Percentiles rank a stretch among this genome's conserved stretches.
phyloP scores from a whole-genome alignment of 2,888 invertebrate genomes.

The Trichogramma dendrolimi region DNA sequence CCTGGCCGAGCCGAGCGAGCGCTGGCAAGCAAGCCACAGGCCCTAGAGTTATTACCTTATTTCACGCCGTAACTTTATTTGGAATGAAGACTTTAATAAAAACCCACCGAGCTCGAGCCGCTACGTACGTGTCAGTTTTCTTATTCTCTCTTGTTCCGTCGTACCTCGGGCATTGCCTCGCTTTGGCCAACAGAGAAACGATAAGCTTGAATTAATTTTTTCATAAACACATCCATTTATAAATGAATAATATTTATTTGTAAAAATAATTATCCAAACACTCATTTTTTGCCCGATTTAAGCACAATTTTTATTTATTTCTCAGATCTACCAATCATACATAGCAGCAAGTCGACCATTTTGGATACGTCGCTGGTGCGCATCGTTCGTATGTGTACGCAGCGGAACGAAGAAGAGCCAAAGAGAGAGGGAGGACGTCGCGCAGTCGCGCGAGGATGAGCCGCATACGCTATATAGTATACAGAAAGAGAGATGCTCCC shows the following conservation, averaged over 20 bases:
- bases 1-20: not conserved
- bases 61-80: constrained; percentile 27
- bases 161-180: too few species aligned
- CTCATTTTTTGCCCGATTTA: not conserved
- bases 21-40: not conserved
- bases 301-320: not conserved
- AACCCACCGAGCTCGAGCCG: constrained; percentile 9
- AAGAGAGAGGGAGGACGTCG: constrained; percentile 25
- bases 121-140: not conserved
- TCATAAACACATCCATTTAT: not conserved
- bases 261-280: not conserved
- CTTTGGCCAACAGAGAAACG: too few species aligned
- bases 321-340: not conserved
- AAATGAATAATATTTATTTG: not conserved
- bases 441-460: constrained; percentile 27
- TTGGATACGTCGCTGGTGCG: not conserved
- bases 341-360: constrained; percentile 8
- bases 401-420: constrained; percentile 17
- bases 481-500: constrained; percentile 43
- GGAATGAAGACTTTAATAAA: constrained; percentile 21
- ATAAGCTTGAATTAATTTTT: not conserved
- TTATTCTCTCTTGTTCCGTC: not conserved
- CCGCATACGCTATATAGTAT: constrained; percentile 47
- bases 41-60: constrained; percentile 21
- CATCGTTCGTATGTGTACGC: not conserved